These are phyloP conservation scores for Drosophila suzukii DNA, from an alignment of 1,140 invertebrate genomes.

Conservation along the genomic window DNA sequence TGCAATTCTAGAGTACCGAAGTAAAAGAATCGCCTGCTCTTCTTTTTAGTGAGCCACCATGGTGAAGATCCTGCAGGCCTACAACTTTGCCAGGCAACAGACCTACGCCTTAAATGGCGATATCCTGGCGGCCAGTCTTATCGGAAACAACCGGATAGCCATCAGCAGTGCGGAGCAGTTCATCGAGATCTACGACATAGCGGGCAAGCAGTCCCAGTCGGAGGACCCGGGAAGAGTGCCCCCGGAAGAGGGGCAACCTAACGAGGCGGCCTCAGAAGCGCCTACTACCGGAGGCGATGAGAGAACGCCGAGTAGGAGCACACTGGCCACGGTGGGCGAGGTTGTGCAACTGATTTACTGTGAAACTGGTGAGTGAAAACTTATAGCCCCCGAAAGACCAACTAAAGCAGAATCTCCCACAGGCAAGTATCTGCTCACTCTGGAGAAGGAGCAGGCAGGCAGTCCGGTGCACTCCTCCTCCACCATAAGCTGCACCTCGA, in stretches of 20 bases:
- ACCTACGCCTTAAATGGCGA: constrained; percentile 79
- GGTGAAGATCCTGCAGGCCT: constrained; percentile 82
- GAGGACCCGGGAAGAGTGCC: constrained; percentile 19
- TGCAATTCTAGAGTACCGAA: constrained; percentile 22
- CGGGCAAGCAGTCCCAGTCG: constrained; percentile 55
- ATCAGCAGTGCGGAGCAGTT: constrained; percentile 82
- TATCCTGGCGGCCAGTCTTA: constrained; percentile 74
- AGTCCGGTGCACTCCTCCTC: constrained; percentile 78
- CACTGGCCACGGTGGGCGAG: constrained; percentile 77
- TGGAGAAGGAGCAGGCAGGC: constrained; percentile 78
- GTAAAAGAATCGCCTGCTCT: constrained; percentile 6
- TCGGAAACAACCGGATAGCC: constrained; percentile 77
- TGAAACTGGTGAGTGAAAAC: constrained; percentile 58
- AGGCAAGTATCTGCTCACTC: constrained; percentile 78
- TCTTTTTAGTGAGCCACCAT: constrained; percentile 57
- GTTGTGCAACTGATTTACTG: constrained; percentile 81
- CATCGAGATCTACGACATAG: constrained; percentile 82
- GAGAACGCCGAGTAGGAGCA: constrained; percentile 58
- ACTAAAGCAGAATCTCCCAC: background rate
- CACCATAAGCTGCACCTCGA: constrained; percentile 80
- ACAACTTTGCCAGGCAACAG: constrained; percentile 80
- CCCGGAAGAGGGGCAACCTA: constrained; percentile 12
- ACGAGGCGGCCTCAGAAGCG: constrained; percentile 9
- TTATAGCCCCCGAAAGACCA: fast-evolving
- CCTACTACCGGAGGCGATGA: constrained; percentile 45